phyloP scores from a whole-genome alignment of 2,113 vertebrate genomes.

The Clarias magur region DNA sequence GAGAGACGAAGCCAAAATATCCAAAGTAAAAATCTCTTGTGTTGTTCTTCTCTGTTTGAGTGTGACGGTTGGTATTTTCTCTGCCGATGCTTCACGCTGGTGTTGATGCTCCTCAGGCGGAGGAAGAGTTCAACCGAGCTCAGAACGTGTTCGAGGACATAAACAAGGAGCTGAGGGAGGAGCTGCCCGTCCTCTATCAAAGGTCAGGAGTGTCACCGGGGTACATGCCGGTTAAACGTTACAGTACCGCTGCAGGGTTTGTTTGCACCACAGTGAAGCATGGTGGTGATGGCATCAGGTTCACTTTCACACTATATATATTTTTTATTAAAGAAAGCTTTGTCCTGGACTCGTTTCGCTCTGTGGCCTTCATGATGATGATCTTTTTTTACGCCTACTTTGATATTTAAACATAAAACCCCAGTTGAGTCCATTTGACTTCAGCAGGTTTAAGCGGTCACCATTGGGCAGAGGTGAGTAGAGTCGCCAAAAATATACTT shows the following conservation, averaged over 20 bases:
- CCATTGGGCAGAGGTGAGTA: too few species aligned
- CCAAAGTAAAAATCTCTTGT: conserved; percentile 72
- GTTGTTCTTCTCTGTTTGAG: background rate
- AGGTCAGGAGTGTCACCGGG: conserved; percentile 74
- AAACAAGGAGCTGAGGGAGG: conserved; percentile 87
- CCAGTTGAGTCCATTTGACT: background rate
- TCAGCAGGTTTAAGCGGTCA: too few species aligned
- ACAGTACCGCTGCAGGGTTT: too few species aligned
- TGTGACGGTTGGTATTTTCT: background rate
- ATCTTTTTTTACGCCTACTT: too few species aligned
- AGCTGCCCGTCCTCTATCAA: conserved; percentile 85
- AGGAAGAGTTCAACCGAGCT: conserved; percentile 90
- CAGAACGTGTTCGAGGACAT: conserved; percentile 92
- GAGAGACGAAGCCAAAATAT: conserved; percentile 87
- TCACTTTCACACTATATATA: background rate
- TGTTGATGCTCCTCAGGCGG: conserved; percentile 73
- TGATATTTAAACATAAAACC: background rate
- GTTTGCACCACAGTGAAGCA: background rate
- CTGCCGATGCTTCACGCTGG: too few species aligned
- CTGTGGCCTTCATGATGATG: background rate
- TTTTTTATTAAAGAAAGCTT: background rate
- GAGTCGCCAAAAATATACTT: too few species aligned
- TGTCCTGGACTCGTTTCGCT: background rate
- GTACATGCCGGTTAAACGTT: too few species aligned
- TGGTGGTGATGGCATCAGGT: background rate